Percentiles rank a stretch among this genome's conserved stretches.
Conservation (phyloP, 2,888 invertebrate species). For the Tenthredo amoena region DNA sequence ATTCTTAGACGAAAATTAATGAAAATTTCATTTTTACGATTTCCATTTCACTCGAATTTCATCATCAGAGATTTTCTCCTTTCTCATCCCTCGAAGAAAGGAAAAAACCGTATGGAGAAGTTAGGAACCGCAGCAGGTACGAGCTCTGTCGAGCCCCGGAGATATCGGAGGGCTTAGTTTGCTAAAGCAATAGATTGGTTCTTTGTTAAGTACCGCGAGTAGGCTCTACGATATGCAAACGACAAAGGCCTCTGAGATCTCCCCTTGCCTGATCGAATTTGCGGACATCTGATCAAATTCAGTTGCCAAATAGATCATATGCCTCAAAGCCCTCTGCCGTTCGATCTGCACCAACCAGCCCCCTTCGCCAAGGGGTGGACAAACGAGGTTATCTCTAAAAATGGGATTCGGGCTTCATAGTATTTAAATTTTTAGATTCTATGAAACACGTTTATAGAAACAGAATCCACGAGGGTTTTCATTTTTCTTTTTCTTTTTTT, state of each 20-base stretch:
- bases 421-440: slow-evolving; percentile 23
- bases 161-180: slow-evolving; percentile 14
- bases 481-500: background rate
- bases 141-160: background rate
- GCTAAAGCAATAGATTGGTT: slow-evolving; percentile 49
- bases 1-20: background rate
- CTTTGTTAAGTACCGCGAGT: slow-evolving; percentile 46
- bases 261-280: slow-evolving; percentile 52
- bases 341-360: slow-evolving; percentile 61
- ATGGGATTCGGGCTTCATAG: slow-evolving; percentile 1
- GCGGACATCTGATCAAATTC: slow-evolving; percentile 52
- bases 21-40: background rate
- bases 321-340: slow-evolving; percentile 45
- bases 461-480: background rate
- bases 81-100: background rate
- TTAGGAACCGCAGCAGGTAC: background rate
- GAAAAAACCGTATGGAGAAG: background rate
- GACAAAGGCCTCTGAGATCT: slow-evolving; percentile 48
- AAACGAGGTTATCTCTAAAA: slow-evolving; percentile 56
- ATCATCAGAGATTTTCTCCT: background rate
- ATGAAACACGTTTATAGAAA: background rate
- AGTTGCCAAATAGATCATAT: slow-evolving; percentile 53
- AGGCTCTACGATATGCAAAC: slow-evolving; percentile 52
- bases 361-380: slow-evolving; percentile 57
- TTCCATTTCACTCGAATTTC: background rate